Percentiles rank a stretch among this genome's conserved stretches.
Conservation (phyloP, 2,113 vertebrate species). For the Marmota flaviventris region DNA sequence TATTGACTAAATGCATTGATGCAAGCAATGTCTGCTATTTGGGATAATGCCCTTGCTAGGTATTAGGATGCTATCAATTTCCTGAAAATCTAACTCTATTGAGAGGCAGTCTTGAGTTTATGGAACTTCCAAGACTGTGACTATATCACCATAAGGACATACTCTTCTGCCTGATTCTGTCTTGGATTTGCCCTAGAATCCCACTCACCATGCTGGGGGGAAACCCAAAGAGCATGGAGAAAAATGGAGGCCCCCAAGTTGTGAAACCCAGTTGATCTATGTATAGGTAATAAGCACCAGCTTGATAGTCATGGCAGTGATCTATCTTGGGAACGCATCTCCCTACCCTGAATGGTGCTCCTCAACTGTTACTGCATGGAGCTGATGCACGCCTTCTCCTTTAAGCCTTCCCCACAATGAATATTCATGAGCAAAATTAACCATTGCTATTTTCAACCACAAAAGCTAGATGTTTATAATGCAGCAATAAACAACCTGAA, state of each 20-base stretch:
- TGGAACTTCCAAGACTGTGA: not conserved
- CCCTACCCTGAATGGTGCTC: not conserved
- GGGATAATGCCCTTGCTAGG: not conserved
- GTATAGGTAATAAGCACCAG: not conserved
- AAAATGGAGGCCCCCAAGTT: not conserved
- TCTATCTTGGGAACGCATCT: not conserved
- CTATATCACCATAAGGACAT: not conserved
- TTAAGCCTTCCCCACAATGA: not conserved
- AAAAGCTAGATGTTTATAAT: not conserved
- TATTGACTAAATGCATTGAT: not conserved
- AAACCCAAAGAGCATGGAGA: not conserved
- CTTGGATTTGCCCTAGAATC: not conserved
- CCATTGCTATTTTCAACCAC: not conserved
- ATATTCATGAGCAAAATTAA: slow-evolving; percentile 21
- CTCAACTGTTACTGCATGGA: not conserved
- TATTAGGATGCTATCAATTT: not conserved
- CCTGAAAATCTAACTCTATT: not conserved
- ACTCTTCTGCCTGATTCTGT: not conserved
- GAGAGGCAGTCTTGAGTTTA: not conserved
- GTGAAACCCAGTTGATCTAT: not conserved
- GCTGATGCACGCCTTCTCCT: not conserved
- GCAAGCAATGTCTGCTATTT: not conserved
- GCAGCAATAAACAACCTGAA: not conserved
- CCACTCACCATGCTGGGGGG: not conserved
- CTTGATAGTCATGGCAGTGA: not conserved